phyloP scores from a whole-genome alignment of 2,888 invertebrate genomes.

The Stomorhina lunata region DNA sequence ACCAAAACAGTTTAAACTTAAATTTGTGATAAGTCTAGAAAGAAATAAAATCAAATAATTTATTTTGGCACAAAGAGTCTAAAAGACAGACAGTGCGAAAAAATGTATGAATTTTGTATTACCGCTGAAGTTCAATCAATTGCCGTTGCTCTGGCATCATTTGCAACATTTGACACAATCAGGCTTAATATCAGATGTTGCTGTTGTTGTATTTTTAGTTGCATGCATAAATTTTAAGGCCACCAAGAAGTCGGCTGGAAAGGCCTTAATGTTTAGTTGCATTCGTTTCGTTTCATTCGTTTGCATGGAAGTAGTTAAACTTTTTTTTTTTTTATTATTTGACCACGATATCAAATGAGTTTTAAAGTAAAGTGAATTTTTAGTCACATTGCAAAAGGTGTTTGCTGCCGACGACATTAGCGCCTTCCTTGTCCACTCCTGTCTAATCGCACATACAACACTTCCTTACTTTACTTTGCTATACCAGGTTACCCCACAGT shows the following conservation, averaged over 20 bases:
- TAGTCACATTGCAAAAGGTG: constrained; percentile 65
- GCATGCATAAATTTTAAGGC: constrained; percentile 62
- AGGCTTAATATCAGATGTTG: constrained; percentile 57
- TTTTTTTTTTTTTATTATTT: too few relatives aligned
- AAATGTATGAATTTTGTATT: neutral
- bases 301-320: too few relatives aligned
- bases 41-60: constrained; percentile 48
- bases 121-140: constrained; percentile 38
- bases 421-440: constrained; percentile 66
- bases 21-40: constrained; percentile 42
- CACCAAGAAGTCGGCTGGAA: constrained; percentile 58
- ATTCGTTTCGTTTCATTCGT: too few relatives aligned
- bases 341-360: neutral
- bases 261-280: too few relatives aligned
- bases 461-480: constrained; percentile 59
- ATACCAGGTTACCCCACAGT: constrained; percentile 8
- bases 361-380: constrained; percentile 52
- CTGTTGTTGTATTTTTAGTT: constrained; percentile 53
- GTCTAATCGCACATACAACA: constrained; percentile 65
- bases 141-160: constrained; percentile 56
- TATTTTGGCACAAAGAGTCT: neutral
- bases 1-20: constrained; percentile 25
- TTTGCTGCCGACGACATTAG: constrained; percentile 68
- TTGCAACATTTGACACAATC: constrained; percentile 66
- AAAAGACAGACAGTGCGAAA: neutral